Percentiles rank a stretch among this genome's conserved stretches.
phyloP scores from a whole-genome alignment of 2,888 invertebrate species.

The Pyrocoelia pectoralis region DNA sequence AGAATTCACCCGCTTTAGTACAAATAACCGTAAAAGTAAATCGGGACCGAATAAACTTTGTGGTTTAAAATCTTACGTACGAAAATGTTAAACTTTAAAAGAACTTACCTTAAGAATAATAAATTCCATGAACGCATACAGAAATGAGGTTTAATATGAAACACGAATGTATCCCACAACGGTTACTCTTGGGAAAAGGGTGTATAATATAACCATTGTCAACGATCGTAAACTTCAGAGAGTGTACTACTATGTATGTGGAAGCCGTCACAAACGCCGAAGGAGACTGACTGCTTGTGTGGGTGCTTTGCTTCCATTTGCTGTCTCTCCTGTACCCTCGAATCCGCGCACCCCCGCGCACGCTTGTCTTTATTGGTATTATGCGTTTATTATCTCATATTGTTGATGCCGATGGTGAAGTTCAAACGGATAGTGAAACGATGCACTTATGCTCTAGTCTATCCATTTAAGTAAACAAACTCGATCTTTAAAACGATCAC shows the following conservation, averaged over 20 bases:
- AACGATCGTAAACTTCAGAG: constrained; percentile 18
- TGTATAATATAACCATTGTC: constrained; percentile 23
- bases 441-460: neutral
- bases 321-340: constrained; percentile 38
- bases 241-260: neutral
- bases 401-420: constrained; percentile 41
- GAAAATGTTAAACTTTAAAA: constrained; percentile 21
- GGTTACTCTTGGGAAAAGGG: neutral
- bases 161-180: constrained; percentile 16
- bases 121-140: constrained; percentile 45
- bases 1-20: constrained; percentile 44
- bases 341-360: constrained; percentile 36
- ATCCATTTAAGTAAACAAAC: neutral
- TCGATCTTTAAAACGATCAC: constrained; percentile 4
- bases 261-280: constrained; percentile 23
- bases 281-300: constrained; percentile 36
- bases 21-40: constrained; percentile 42
- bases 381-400: constrained; percentile 46
- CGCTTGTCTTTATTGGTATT: constrained; percentile 39
- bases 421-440: constrained; percentile 23
- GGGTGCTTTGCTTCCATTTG: constrained; percentile 27
- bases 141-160: constrained; percentile 10
- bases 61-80: constrained; percentile 39
- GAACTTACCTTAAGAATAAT: constrained; percentile 47
- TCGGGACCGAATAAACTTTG: constrained; percentile 42